A percentile compares a stretch with the other conserved stretches of the same genome.
Conservation (phyloP, 2,888 invertebrate genomes). For the Mythimna vitellina region DNA sequence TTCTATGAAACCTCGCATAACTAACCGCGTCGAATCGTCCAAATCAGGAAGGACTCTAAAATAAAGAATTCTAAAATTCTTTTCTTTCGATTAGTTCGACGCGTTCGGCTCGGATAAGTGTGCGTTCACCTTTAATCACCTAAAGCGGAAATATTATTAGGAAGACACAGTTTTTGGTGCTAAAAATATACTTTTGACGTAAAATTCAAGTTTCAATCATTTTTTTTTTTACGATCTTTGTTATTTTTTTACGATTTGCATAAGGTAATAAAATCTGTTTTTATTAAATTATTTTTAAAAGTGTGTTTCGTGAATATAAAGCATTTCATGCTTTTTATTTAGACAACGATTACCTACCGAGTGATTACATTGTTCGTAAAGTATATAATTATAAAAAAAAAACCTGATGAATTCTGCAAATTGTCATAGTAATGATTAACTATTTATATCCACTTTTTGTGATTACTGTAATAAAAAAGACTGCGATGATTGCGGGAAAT, state of each 20-base stretch:
- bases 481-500: slow-evolving; percentile 28
- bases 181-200: neutral
- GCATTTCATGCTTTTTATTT: slow-evolving; percentile 3
- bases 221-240: neutral
- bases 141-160: neutral
- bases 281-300: neutral
- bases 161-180: neutral
- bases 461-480: slow-evolving; percentile 28
- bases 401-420: neutral
- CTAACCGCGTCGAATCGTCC: too few species aligned
- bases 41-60: too few species aligned
- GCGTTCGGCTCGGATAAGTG: too few species aligned
- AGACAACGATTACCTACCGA: neutral
- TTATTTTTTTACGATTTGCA: neutral
- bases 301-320: neutral
- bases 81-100: too few species aligned
- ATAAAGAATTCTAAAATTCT: too few species aligned
- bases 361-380: neutral
- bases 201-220: neutral
- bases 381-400: slow-evolving; percentile 4
- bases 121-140: too few species aligned
- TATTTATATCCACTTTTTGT: slow-evolving; percentile 40
- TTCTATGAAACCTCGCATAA: too few species aligned
- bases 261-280: neutral
- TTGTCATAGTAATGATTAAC: slow-evolving; percentile 16